Evolutionary conservation across 2,113 vertebrate species (phyloP), one percentile per base, ranked within the genome.

Genomic region (Brevimyrus niger): DNA sequence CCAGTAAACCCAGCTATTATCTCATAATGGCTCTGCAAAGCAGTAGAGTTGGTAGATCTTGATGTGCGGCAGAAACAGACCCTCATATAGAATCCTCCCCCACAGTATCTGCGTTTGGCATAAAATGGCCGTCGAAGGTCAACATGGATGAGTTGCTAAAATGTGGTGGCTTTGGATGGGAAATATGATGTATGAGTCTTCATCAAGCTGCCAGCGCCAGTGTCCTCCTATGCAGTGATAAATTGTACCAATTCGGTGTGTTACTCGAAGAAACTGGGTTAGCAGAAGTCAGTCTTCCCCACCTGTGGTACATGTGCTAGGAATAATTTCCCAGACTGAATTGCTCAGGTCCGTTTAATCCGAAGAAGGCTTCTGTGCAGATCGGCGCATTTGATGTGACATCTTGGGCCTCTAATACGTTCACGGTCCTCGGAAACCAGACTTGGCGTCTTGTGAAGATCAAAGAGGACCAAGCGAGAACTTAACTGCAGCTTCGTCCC

Each of bases 151-250:
- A 89, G 53, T 91, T 46, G 92, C 91, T 91, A 92, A 90, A 93
- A 91, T 92, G 92, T 92, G 92, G 93, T 93, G 90, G 38, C 53
- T 94, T 93, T 93, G 94, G 93, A 93, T 92, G 92, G 93, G 91
- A 93, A 93, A 93, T 93, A 91, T 95, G 95, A 96, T 95, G 91
- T 94, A 96, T 94, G 94, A 91, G 90, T 88, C 83, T 91, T 92
- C 90, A 91, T 90, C 93, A 92, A 92, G 88, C 86, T 92, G 85
- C 87, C 93, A 90, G 94, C 90, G 91, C 91, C 90, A 61, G 89
- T 91, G 91, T 92, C 93, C 91, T 90, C 89, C 93, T 91, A 92
- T 90, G 92, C 87, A 89, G 92, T 96, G 95, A 96, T 95, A 94
- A 96, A 96, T 96, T 92, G 94, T 93, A 94, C 93, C 94, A 94